Conservation (phyloP, 1,140 invertebrate genomes). For the Ceratina calcarata region DNA sequence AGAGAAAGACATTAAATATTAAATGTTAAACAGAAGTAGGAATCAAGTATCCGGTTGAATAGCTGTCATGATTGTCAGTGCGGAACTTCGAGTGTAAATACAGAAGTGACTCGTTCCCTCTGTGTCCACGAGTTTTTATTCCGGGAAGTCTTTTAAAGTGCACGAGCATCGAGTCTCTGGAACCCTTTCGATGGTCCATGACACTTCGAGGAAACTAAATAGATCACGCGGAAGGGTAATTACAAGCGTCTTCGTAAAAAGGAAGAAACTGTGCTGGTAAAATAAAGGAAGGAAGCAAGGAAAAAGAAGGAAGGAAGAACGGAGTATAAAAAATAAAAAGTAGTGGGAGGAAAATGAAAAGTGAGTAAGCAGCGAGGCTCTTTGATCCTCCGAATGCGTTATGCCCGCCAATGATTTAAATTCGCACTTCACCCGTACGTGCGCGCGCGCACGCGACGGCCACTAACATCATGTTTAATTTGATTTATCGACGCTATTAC, state of each 20-base stretch:
- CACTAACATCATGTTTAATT: constrained; percentile 73
- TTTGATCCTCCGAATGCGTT: constrained; percentile 79
- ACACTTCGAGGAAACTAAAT: constrained; percentile 74
- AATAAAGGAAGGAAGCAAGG: constrained; percentile 20
- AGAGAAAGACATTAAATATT: too few species aligned
- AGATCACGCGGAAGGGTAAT: constrained; percentile 76
- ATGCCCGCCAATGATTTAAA: constrained; percentile 76
- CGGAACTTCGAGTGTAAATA: background rate
- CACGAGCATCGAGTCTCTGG: constrained; percentile 53
- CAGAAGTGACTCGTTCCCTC: constrained; percentile 18
- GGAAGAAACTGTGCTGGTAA: constrained; percentile 35
- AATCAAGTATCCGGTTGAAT: background rate
- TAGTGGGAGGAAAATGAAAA: constrained; percentile 45
- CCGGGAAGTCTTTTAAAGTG: constrained; percentile 61
- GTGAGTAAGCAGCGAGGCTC: constrained; percentile 64
- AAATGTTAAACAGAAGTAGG: background rate
- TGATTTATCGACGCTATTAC: constrained; percentile 74
- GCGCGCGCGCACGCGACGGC: constrained; percentile 30
- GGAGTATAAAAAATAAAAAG: constrained; percentile 55
- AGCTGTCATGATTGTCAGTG: background rate
- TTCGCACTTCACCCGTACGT: constrained; percentile 55
- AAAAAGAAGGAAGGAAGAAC: constrained; percentile 1
- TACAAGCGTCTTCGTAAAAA: constrained; percentile 70
- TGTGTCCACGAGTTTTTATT: constrained; percentile 53
- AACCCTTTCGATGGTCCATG: constrained; percentile 72